A percentile compares a stretch with the other conserved stretches of the same genome.
These are phyloP conservation scores for Microcebus tavaratra DNA, from an alignment of 2,113 vertebrate species.

Conservation along the genomic window DNA sequence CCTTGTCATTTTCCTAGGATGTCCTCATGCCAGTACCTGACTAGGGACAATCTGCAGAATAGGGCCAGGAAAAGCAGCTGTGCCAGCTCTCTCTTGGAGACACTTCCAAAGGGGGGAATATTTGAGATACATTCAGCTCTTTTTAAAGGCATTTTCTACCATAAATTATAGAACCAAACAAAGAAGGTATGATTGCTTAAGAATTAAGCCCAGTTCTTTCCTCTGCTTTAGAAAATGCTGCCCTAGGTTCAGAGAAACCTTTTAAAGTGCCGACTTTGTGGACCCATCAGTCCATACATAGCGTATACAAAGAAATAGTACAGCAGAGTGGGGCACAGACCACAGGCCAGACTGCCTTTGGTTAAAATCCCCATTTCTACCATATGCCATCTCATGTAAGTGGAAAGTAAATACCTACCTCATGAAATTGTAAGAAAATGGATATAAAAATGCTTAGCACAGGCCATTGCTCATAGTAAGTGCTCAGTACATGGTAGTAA, in stretches of 20 bases:
- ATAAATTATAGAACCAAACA: neutral
- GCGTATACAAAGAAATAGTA: neutral
- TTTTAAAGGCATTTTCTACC: neutral
- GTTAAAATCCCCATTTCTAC: neutral
- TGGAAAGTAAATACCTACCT: neutral
- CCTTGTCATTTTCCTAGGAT: neutral
- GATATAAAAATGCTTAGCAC: neutral
- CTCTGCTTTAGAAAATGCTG: constrained; percentile 2
- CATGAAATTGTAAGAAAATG: neutral
- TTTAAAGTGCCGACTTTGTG: neutral
- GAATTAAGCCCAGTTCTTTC: neutral
- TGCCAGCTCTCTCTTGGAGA: neutral
- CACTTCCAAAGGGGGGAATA: neutral
- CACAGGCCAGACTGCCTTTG: neutral
- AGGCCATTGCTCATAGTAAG: neutral
- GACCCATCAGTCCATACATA: neutral
- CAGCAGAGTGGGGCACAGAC: too few relatives aligned
- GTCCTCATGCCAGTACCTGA: neutral
- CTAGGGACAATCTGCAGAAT: neutral
- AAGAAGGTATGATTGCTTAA: neutral
- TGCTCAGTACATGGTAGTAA: neutral
- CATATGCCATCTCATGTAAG: neutral
- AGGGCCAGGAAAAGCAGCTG: neutral
- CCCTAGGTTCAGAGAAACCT: neutral
- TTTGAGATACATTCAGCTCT: neutral